Conservation (phyloP, 2,113 vertebrate species). For the Tenebrosternarchus preto region DNA sequence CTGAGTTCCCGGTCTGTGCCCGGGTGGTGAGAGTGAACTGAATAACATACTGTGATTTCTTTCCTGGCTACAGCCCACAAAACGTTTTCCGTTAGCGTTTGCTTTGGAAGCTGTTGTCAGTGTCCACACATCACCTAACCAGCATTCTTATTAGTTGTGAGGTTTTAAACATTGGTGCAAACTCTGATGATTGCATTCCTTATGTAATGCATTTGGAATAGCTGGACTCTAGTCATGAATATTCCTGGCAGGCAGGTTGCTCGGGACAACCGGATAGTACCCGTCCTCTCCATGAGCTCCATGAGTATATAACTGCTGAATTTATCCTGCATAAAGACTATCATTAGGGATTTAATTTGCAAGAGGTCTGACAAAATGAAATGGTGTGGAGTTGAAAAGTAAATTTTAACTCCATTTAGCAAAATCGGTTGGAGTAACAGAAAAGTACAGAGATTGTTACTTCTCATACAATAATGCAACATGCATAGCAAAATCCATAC, state of each 20-base stretch:
- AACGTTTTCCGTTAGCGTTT: background rate
- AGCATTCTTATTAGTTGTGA: background rate
- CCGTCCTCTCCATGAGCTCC: background rate
- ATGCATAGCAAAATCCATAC: too few species aligned
- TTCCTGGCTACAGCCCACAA: conserved; percentile 17
- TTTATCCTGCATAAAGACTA: background rate
- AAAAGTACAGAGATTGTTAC: background rate
- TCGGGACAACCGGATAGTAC: background rate
- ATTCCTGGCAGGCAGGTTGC: background rate
- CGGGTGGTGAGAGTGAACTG: background rate
- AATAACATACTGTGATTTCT: background rate
- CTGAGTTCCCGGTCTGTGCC: conserved; percentile 6
- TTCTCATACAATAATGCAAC: background rate
- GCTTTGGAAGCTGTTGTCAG: background rate
- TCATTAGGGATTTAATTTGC: background rate
- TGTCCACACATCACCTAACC: background rate
- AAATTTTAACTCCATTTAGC: background rate
- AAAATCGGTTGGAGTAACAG: background rate
- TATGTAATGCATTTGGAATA: background rate
- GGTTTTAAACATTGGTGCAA: background rate
- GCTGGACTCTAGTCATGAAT: too few species aligned
- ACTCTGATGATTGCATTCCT: background rate
- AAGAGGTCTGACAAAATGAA: background rate
- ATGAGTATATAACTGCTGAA: too few species aligned
- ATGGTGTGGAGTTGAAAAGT: background rate